Evolutionary conservation across 2,797 vertebrate genomes (phyloP).

Genomic region (Argya squamiceps): DNA sequence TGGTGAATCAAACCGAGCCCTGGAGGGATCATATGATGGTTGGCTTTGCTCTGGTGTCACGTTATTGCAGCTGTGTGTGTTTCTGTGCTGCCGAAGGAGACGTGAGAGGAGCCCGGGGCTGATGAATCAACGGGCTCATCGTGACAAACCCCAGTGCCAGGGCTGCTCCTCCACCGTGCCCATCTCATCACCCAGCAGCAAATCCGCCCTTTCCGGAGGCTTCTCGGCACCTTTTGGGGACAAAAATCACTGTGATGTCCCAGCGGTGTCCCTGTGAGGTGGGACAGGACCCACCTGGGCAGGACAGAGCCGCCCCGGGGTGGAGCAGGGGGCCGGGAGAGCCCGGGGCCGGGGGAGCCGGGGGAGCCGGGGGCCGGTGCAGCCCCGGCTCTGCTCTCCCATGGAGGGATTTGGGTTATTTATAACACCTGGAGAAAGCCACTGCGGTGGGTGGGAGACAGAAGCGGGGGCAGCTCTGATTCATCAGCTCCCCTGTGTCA

Average conservation of each 20-base stretch:
- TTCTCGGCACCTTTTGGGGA: neutral
- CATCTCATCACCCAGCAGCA: neutral
- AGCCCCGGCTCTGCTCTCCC: neutral
- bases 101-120: neutral
- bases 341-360: too few species aligned
- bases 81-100: neutral
- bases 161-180: neutral
- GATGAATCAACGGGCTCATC: neutral
- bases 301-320: neutral
- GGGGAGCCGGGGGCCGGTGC: neutral
- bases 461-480: slow-evolving; percentile 45
- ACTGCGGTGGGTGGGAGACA: neutral
- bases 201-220: neutral
- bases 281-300: neutral
- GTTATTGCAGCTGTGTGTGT: neutral
- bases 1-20: neutral
- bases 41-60: neutral
- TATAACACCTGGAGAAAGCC: neutral
- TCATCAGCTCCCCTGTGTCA: neutral
- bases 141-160: neutral
- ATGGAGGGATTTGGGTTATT: neutral
- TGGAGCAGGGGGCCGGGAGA: neutral
- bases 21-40: neutral
- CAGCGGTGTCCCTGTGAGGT: neutral
- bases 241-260: rapidly evolving